Evolutionary conservation across 30 jellyfish, hydroid and myxozoan genomes (phyloP), one percentile per base, ranked within the genome.

Genomic region (Hydra vulgaris): DNA sequence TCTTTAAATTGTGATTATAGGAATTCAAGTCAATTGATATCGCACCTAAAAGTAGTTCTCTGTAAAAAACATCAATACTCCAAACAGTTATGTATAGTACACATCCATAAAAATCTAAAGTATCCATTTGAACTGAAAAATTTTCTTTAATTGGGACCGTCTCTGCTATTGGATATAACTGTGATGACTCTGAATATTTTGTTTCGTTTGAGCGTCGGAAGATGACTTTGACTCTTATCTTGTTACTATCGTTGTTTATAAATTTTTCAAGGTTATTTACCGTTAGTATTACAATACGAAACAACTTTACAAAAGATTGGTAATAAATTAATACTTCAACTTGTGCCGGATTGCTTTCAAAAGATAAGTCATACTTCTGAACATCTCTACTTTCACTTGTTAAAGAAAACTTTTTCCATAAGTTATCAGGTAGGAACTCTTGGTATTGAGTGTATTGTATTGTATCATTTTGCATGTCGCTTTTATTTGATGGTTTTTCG

Each of bases 41-140:
- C 4, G 87, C 84, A 8, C 90, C 90, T 21, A 83, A 19, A 72
- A 83, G 70, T 7, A 25, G n/a, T 68, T 83, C 90, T 20, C 70
- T 27, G 70, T 73, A 66, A 68, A 83, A 83, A 16, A 27, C 88
- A 26, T 83, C 88, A 26, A 83, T 40, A 75, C 73, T 83, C 90
- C 90, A 83, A n/a, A 74, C 69, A n/a, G 88, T 23, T 74, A 83
- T 19, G 70, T 83, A 70, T 21, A 83, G 23, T 17, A 61, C 66
- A 21, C 80, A 17, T 54, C 72, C 88, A 15, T 27, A 40, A 17
- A 74, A 27, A n/a, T 83, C 88, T 15, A 73, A 20, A 19, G 27
- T 82, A n/a, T 53, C 23, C 81, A 83, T 55, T 22, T 27, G 81
- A 75, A 83, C 73, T 12, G 80, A 18, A 61, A 83, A 83, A 25